These are phyloP conservation scores for Hermaeophaga mercurialis DNA, from an alignment of 2,888 invertebrate genomes.

Conservation along the genomic window DNA sequence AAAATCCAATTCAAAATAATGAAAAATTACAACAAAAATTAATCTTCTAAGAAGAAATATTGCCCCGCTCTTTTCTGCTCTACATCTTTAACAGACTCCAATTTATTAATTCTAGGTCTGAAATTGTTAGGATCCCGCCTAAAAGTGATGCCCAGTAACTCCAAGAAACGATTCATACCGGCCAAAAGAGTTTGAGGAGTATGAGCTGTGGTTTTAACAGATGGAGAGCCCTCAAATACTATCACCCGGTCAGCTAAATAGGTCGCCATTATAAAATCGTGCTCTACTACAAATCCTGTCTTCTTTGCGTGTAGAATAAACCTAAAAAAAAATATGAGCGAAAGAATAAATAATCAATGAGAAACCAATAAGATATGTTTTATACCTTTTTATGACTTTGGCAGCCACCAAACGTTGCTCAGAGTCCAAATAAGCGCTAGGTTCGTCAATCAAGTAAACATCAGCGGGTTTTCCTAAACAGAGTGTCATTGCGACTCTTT, in stretches of 20 bases:
- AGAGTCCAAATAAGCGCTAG: constrained; percentile 98
- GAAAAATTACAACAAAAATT: constrained; percentile 47
- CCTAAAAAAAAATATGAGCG: constrained; percentile 56
- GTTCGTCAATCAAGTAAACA: constrained; percentile 98
- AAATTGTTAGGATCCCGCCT: constrained; percentile 98
- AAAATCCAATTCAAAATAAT: background rate
- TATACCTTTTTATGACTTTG: constrained; percentile 95
- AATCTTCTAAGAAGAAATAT: constrained; percentile 99
- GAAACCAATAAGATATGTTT: too few relatives aligned
- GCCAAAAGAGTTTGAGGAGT: constrained; percentile 91
- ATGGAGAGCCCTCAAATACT: constrained; percentile 95
- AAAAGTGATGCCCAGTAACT: constrained; percentile 95
- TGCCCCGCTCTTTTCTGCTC: constrained; percentile 98
- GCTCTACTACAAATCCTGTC: constrained; percentile 99
- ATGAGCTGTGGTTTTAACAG: constrained; percentile 86
- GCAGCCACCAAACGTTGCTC: constrained; percentile 99
- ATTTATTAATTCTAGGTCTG: constrained; percentile 97
- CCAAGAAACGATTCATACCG: constrained; percentile 98
- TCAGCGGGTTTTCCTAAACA: constrained; percentile 99
- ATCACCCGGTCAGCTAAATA: constrained; percentile 98
- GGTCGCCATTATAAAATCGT: constrained; percentile 99
- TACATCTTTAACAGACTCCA: constrained; percentile 94
- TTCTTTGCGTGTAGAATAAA: constrained; percentile 99
- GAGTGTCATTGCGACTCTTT: constrained; percentile 93
- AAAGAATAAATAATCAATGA: too few relatives aligned